Conservation (phyloP, 1,140 invertebrate genomes). For the Trissolcus basalis region DNA sequence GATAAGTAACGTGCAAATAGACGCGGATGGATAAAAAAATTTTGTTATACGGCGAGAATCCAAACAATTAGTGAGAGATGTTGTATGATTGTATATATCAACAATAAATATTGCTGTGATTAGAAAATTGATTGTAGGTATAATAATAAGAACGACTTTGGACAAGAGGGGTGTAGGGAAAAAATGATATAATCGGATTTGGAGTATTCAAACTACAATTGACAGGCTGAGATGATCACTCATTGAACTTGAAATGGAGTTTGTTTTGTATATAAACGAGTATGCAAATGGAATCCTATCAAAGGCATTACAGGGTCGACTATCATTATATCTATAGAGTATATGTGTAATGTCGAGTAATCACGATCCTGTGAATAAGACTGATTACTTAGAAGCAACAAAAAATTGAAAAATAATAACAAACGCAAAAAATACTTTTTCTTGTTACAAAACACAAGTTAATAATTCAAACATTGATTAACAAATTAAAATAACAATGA, state of each 20-base stretch:
- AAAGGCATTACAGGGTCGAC: constrained; percentile 55
- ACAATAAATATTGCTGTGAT: constrained; percentile 78
- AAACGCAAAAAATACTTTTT: constrained; percentile 10
- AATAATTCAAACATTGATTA: no score
- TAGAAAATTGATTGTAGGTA: constrained; percentile 74
- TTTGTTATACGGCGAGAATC: constrained; percentile 28
- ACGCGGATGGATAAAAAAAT: neutral
- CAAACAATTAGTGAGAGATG: constrained; percentile 72
- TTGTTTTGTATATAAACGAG: constrained; percentile 39
- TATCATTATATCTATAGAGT: constrained; percentile 43
- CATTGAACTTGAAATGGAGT: constrained; percentile 20
- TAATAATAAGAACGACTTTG: constrained; percentile 74
- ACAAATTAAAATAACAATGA: no score
- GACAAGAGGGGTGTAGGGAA: constrained; percentile 52
- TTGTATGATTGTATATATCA: constrained; percentile 77
- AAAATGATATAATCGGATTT: neutral
- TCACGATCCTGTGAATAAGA: constrained; percentile 59
- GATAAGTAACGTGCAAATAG: neutral
- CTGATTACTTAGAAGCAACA: constrained; percentile 50
- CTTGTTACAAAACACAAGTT: no score
- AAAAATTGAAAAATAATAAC: constrained; percentile 45
- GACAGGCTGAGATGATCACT: no score
- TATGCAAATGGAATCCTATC: constrained; percentile 39
- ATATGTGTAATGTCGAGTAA: constrained; percentile 35
- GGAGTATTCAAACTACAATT: no score